phyloP scores from a whole-genome alignment of 2,888 invertebrate genomes.

The Cephus spinipes region DNA sequence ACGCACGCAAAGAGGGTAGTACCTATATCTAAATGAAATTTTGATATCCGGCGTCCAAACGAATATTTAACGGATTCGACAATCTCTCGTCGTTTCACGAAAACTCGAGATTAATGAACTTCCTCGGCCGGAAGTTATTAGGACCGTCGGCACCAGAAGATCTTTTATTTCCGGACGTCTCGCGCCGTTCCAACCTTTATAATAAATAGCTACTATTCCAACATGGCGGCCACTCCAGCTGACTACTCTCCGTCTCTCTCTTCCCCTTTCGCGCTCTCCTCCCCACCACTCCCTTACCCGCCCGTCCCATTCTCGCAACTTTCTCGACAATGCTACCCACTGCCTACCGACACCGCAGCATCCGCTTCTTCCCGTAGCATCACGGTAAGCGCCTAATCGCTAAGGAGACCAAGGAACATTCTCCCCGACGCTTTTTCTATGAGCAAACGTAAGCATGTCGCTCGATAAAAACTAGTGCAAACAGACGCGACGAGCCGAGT shows the following conservation, averaged over 20 bases:
- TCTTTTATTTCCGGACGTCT: slow-evolving; percentile 13
- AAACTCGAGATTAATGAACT: slow-evolving; percentile 16
- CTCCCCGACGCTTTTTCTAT: background rate
- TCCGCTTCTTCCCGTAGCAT: background rate
- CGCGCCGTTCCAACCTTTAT: background rate
- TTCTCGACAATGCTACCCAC: background rate
- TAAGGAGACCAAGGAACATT: background rate
- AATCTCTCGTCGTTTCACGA: slow-evolving; percentile 30
- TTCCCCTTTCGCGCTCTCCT: background rate
- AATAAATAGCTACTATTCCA: background rate
- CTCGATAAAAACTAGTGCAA: slow-evolving; percentile 1
- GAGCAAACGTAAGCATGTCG: background rate
- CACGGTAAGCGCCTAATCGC: background rate
- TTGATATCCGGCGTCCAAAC: slow-evolving; percentile 29
- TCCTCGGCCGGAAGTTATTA: slow-evolving; percentile 10
- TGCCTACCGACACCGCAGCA: background rate
- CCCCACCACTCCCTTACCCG: background rate
- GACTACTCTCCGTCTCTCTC: background rate
- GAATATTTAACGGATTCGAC: slow-evolving; percentile 37
- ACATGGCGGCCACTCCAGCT: background rate
- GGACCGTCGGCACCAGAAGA: slow-evolving; percentile 2
- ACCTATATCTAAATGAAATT: slow-evolving; percentile 22
- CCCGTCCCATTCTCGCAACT: background rate
- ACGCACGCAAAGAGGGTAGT: no score
- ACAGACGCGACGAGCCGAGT: background rate